A percentile compares a stretch with the other conserved stretches of the same genome.
phyloP scores from a whole-genome alignment of 2,113 vertebrate genomes.

The Platichthys stellatus region DNA sequence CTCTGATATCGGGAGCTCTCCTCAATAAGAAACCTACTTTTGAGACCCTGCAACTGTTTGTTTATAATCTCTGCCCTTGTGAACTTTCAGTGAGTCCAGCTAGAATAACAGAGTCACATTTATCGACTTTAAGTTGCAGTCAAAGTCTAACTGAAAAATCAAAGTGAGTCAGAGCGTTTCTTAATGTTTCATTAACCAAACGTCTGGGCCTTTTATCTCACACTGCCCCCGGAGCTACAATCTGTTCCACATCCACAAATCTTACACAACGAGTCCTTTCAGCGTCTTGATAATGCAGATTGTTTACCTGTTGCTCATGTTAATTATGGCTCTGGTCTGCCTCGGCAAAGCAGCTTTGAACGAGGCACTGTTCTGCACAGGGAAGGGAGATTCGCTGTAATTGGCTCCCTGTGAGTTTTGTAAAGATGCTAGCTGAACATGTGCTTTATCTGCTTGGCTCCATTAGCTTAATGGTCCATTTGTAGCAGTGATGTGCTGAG shows the following conservation, averaged over 20 bases:
- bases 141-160: background rate
- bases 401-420: conserved; percentile 67
- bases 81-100: background rate
- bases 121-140: background rate
- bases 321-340: conserved; percentile 23
- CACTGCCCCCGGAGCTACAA: background rate
- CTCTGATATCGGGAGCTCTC: background rate
- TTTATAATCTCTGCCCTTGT: background rate
- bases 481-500: conserved; percentile 65
- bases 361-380: conserved; percentile 19
- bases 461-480: conserved; percentile 63
- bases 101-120: background rate
- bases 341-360: conserved; percentile 19
- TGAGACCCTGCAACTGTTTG: background rate
- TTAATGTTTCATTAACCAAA: background rate
- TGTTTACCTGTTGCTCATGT: conserved; percentile 5
- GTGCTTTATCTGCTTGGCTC: conserved; percentile 59
- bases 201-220: conserved; percentile 11
- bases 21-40: conserved; percentile 1
- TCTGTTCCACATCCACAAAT: conserved; percentile 27
- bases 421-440: conserved; percentile 56
- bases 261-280: conserved; percentile 10
- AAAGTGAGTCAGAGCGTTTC: background rate
- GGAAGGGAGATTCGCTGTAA: conserved; percentile 52
- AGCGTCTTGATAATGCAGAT: background rate